Evolutionary conservation across 2,113 vertebrate species (phyloP).

Genomic region (Cottus gobio): DNA sequence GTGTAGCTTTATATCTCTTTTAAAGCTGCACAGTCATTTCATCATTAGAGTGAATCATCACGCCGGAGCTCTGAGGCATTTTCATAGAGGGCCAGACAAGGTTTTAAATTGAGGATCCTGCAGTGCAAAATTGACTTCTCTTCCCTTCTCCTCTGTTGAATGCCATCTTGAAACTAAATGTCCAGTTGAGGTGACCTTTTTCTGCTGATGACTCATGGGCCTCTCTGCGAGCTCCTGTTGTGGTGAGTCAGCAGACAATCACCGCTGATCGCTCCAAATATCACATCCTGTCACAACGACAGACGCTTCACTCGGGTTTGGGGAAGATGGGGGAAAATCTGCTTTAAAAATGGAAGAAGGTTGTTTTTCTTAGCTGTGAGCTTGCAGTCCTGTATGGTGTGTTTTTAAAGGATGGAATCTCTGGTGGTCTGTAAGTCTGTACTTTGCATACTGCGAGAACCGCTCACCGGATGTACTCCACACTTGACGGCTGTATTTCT

Average conservation of each 20-base stretch:
- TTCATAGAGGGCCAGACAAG: background rate
- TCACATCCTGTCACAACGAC: constrained; percentile 53
- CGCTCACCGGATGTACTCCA: background rate
- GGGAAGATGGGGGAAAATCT: background rate
- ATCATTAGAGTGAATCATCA: constrained; percentile 29
- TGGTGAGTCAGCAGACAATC: constrained; percentile 71
- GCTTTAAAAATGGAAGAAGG: background rate
- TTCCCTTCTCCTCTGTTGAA: background rate
- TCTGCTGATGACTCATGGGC: constrained; percentile 62
- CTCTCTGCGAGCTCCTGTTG: constrained; percentile 48
- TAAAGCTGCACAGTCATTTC: constrained; percentile 19
- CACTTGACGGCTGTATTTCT: background rate
- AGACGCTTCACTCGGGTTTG: constrained; percentile 3
- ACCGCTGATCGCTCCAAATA: constrained; percentile 56
- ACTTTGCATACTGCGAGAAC: background rate
- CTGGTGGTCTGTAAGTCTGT: background rate
- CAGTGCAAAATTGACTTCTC: constrained; percentile 5
- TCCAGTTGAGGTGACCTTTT: constrained; percentile 67
- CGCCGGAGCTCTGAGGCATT: background rate
- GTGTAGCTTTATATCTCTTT: constrained; percentile 30
- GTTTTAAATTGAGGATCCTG: constrained; percentile 2
- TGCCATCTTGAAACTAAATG: constrained; percentile 23
- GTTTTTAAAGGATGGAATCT: background rate
- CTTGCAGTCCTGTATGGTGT: too few relatives aligned
- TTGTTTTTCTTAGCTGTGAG: constrained; percentile 15